A percentile compares a stretch with the other conserved stretches of the same genome.
Conservation (phyloP, 2,113 vertebrate species). For the Gopherus evgoodei region DNA sequence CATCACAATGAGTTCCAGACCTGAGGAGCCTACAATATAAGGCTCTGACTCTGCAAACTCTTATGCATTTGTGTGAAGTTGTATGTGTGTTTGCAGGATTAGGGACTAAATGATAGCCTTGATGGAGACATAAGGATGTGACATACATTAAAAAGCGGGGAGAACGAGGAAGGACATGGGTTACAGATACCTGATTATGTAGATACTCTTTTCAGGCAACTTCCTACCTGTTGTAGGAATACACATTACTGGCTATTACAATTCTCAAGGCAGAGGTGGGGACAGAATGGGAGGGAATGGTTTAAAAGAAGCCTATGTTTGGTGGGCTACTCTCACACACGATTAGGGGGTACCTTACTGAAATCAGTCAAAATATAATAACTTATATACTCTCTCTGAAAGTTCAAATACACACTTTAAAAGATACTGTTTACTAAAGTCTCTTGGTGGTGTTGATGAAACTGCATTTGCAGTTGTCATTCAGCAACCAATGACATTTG, state of each 20-base stretch:
- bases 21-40: not conserved
- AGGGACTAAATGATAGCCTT: not conserved
- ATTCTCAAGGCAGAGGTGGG: not conserved
- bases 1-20: not conserved
- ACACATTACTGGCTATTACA: not conserved
- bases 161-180: not conserved
- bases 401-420: not conserved
- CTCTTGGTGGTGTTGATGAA: constrained; percentile 36
- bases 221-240: not conserved
- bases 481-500: constrained; percentile 9
- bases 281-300: not conserved
- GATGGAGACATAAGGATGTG: not conserved
- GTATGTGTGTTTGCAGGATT: not conserved
- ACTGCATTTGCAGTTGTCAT: constrained; percentile 9
- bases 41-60: not conserved
- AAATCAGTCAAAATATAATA: not conserved
- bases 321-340: not conserved
- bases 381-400: not conserved
- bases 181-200: not conserved
- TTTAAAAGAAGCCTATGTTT: constrained; percentile 1
- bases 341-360: not conserved
- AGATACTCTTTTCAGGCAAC: not conserved
- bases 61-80: not conserved
- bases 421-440: constrained; percentile 30
- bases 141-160: not conserved